phyloP scores from a whole-genome alignment of 2,888 invertebrate genomes.

The Chydorus sphaericus region DNA sequence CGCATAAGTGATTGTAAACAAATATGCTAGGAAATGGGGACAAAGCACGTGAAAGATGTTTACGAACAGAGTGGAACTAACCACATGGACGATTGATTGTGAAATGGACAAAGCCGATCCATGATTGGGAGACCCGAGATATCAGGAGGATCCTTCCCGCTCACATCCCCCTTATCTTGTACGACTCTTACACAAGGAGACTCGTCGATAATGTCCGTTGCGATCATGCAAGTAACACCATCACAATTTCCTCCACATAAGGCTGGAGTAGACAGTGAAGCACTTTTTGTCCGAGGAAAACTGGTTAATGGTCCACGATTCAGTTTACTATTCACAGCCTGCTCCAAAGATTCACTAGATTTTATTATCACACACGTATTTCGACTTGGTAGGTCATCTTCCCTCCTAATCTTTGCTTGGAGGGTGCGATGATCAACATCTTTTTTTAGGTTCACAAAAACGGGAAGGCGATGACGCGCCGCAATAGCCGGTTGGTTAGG shows the following conservation, averaged over 20 bases:
- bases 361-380: no score
- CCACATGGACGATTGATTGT: slow-evolving; percentile 29
- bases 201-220: background rate
- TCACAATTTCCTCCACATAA: slow-evolving; percentile 10
- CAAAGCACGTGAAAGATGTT: no score
- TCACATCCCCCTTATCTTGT: background rate
- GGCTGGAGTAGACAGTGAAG: background rate
- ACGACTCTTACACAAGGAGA: slow-evolving; percentile 6
- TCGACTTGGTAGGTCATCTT: background rate
- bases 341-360: background rate
- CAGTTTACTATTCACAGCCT: background rate
- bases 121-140: slow-evolving; percentile 21
- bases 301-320: background rate
- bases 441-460: slow-evolving; percentile 2
- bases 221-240: slow-evolving; percentile 13
- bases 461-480: slow-evolving; percentile 5
- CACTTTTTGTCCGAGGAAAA: background rate
- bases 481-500: background rate
- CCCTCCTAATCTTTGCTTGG: no score
- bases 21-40: no score
- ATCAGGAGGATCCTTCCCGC: background rate
- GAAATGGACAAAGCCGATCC: slow-evolving; percentile 32
- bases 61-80: slow-evolving; percentile 22
- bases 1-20: no score
- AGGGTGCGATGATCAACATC: background rate